Evolutionary conservation across 2,797 vertebrate species (phyloP).

Genomic region (Takifugu rubripes): DNA sequence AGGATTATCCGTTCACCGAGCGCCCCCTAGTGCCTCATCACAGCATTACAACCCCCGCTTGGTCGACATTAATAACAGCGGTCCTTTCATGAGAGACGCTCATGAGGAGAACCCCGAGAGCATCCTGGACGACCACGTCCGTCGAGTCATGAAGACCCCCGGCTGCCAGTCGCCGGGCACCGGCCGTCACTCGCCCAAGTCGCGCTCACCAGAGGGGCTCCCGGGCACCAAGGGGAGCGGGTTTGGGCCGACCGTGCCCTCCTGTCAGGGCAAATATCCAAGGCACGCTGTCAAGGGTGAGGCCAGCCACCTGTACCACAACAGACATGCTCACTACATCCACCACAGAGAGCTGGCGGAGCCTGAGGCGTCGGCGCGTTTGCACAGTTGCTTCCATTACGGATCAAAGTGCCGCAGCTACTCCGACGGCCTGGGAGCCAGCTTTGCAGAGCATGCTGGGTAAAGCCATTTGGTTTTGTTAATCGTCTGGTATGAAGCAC

Average conservation of each 20-base stretch:
- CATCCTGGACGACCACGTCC: conserved; percentile 96
- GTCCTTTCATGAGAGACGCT: conserved; percentile 80
- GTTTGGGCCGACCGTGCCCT: conserved; percentile 51
- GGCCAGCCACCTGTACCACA: conserved; percentile 77
- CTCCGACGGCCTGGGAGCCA: conserved; percentile 76
- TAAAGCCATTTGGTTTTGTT: conserved; percentile 63
- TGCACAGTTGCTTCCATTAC: conserved; percentile 77
- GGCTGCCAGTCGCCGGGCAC: conserved; percentile 91
- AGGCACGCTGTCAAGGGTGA: conserved; percentile 81
- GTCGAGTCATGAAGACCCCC: conserved; percentile 95
- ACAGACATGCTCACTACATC: conserved; percentile 86
- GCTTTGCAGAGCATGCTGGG: conserved; percentile 74
- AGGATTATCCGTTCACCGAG: conserved; percentile 78
- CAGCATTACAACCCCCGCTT: conserved; percentile 85
- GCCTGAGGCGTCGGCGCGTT: conserved; percentile 72
- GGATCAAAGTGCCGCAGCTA: conserved; percentile 84
- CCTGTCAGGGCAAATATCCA: conserved; percentile 79
- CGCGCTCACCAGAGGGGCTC: conserved; percentile 84
- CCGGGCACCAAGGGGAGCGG: conserved; percentile 70
- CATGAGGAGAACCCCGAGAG: conserved; percentile 97
- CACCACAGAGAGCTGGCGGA: conserved; percentile 86
- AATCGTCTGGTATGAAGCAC: neutral
- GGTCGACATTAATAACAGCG: conserved; percentile 78
- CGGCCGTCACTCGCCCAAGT: conserved; percentile 86
- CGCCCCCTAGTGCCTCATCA: conserved; percentile 77